A percentile compares a stretch with the other conserved stretches of the same genome.
Evolutionary conservation across 2,113 vertebrate species (phyloP).

Genomic region (Pomatostomus ruficeps): DNA sequence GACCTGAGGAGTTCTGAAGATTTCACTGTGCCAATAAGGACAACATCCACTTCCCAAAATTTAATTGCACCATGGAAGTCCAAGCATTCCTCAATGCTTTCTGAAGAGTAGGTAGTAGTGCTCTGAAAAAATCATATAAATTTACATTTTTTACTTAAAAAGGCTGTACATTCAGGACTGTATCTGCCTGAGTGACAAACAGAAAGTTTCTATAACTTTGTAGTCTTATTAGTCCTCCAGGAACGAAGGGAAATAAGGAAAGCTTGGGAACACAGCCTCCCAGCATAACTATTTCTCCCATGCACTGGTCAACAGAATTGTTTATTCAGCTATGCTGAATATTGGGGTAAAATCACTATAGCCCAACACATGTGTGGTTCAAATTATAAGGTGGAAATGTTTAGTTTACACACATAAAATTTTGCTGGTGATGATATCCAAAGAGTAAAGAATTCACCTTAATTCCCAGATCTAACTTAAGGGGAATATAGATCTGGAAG

Average conservation of each 20-base stretch:
- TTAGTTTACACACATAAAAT: background rate
- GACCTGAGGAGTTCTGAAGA: conserved; percentile 81
- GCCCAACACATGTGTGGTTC: background rate
- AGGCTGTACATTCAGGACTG: background rate
- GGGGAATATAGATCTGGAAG: background rate
- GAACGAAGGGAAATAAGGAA: background rate
- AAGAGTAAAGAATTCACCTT: background rate
- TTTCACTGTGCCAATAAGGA: conserved; percentile 85
- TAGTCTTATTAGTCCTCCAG: background rate
- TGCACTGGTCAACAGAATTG: background rate
- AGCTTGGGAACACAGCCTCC: background rate
- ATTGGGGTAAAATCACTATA: background rate
- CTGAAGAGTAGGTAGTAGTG: background rate
- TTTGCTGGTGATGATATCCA: background rate
- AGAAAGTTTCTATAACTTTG: background rate
- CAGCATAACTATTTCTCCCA: background rate
- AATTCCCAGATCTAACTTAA: background rate
- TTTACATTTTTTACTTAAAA: background rate
- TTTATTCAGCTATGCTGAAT: background rate
- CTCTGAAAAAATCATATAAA: background rate
- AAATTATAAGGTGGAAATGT: background rate
- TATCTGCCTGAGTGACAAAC: background rate
- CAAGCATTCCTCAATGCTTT: background rate
- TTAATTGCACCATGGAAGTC: conserved; percentile 76
- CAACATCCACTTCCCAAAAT: conserved; percentile 80